Conservation (phyloP, 1,140 invertebrate genomes). For the Sarcophaga peregrina region DNA sequence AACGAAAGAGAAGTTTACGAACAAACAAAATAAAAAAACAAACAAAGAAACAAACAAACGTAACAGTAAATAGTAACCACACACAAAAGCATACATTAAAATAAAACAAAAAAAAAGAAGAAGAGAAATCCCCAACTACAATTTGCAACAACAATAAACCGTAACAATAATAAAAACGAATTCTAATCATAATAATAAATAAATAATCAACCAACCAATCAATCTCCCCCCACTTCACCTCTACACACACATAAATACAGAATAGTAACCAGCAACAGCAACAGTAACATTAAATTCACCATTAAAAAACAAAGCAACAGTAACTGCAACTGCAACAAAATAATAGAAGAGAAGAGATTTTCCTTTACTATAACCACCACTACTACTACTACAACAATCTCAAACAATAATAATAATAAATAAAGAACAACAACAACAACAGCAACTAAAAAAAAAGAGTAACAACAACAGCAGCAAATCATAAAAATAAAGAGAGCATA, state of each 20-base stretch:
- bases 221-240: no score
- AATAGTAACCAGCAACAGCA: conserved; percentile 28
- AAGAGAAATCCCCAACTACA: conserved; percentile 48
- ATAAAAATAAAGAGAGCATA: conserved; percentile 25
- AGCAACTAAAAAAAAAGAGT: conserved; percentile 48
- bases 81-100: no score
- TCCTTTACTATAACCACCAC: no score
- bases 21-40: no score
- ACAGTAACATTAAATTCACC: no score
- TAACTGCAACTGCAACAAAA: conserved; percentile 39
- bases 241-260: conserved; percentile 28
- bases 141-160: conserved; percentile 47
- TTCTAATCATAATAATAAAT: conserved; percentile 28
- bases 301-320: no score
- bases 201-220: no score
- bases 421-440: conserved; percentile 50
- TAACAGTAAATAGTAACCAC: no score
- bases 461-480: conserved; percentile 19
- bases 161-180: conserved; percentile 45
- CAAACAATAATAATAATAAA: conserved; percentile 46
- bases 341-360: neutral
- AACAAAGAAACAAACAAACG: no score
- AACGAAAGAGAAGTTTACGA: neutral
- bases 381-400: no score
- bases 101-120: conserved; percentile 46